These are phyloP conservation scores for Enhydra lutris DNA, from an alignment of 2,113 vertebrate genomes.

Conservation along the genomic window DNA sequence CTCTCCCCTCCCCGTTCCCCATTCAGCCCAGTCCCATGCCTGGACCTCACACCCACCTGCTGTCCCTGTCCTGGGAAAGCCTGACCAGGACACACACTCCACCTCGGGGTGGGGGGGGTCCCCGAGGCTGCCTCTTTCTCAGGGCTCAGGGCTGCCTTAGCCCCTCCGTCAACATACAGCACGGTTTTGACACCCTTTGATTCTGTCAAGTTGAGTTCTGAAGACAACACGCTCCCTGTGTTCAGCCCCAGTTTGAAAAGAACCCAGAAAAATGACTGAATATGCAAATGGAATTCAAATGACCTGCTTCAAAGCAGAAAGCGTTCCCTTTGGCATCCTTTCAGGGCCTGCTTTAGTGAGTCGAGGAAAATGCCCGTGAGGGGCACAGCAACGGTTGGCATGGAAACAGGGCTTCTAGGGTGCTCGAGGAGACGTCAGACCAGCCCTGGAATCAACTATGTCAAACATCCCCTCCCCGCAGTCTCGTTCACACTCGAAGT, in stretches of 20 bases:
- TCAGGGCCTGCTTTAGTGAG: background rate
- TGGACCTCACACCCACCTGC: background rate
- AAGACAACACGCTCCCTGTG: background rate
- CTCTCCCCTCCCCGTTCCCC: too few species aligned
- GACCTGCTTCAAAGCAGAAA: background rate
- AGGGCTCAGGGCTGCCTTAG: background rate
- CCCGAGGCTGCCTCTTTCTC: background rate
- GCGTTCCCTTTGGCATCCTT: background rate
- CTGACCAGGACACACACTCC: background rate
- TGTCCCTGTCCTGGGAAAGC: background rate
- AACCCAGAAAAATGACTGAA: background rate
- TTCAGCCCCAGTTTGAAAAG: background rate
- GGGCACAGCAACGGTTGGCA: conserved; percentile 47
- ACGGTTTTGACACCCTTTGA: background rate
- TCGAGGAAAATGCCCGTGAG: background rate
- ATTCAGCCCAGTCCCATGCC: background rate
- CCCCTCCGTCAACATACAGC: background rate
- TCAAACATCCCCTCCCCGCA: background rate
- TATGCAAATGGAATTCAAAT: conserved; percentile 66
- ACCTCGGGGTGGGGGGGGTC: too few species aligned
- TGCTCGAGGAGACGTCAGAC: background rate
- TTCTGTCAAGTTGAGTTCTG: background rate
- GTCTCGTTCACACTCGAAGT: background rate
- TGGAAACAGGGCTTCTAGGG: conserved; percentile 49
- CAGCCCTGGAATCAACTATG: background rate